Evolutionary conservation across 2,113 vertebrate species (phyloP), one percentile per base, ranked within the genome.

Genomic region (Saccopteryx leptura): DNA sequence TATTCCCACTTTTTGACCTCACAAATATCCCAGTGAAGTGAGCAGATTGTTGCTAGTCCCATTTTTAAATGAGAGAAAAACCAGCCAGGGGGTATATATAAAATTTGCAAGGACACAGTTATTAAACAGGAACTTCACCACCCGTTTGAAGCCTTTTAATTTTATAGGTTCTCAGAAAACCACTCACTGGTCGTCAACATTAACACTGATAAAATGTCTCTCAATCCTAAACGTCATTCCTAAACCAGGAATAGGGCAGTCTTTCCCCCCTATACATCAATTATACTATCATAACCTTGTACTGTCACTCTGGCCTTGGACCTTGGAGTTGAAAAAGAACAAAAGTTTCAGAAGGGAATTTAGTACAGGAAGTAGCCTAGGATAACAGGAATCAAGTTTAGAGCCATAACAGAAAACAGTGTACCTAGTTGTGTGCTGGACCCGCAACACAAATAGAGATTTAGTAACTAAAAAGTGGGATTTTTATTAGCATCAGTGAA

Each of bases 51-150:
- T 61, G n/a, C 46, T 68, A 79, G 69, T 7, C 63, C 28, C 71
- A 3, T 23, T 23, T 82, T 74, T 52, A 52, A 94, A 82, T 39
- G 19, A 88, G 71, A 86, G 21, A 83, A 88, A 94, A 93, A 76
- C 26, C 48, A 54, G 24, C 14, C 17, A 14, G 7, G 15, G 23
- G 7, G 2, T 21, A 39, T n/a, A 15, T 23, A 9, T 8, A 84
- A 63, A 58, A 17, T 66, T 46, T 58, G 68, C n/a, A 66, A 81
- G 23, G n/a, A 24, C 54, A n/a, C 52, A 13, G 56, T 90, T 78
- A 11, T 4, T 82, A 66, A 66, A 1, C 58, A 39, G 31, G 56
- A 83, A 79, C 50, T 72, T 13, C 52, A 61, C 13, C 60, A 56
- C 68, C 17, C 58, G 68, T 83, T n/a, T n/a, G 86, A 86, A 80